These are phyloP conservation scores for Puffinus mauretanicus DNA, from an alignment of 2,113 vertebrate species.

Conservation along the genomic window DNA sequence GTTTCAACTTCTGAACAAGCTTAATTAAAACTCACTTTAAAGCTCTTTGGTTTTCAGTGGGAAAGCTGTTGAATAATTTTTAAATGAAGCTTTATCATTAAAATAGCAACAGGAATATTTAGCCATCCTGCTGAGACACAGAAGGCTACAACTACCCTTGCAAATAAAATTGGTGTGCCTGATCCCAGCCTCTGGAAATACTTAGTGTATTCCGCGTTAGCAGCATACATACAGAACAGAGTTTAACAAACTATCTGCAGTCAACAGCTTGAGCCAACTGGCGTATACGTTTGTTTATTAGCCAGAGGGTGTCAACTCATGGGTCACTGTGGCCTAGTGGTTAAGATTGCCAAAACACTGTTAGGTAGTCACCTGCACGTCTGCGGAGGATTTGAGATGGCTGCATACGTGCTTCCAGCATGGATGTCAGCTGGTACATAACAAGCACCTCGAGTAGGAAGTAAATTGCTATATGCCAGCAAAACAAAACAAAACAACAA, in stretches of 20 bases:
- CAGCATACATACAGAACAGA: not conserved
- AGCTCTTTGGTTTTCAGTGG: not conserved
- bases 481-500: not conserved
- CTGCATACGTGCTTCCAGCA: not conserved
- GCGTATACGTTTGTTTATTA: not conserved
- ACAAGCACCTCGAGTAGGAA: not conserved
- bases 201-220: not conserved
- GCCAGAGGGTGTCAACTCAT: not conserved
- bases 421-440: not conserved
- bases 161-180: not conserved
- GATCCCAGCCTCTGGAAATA: not conserved
- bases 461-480: not conserved
- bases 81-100: not conserved
- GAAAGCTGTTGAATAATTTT: not conserved
- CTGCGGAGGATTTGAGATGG: not conserved
- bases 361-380: not conserved
- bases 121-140: not conserved
- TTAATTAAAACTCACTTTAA: not conserved
- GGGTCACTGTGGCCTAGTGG: not conserved
- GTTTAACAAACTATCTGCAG: not conserved
- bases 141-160: not conserved
- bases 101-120: not conserved
- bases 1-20: not conserved
- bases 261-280: not conserved
- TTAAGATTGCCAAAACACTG: not conserved